These are phyloP conservation scores for Numenius arquata DNA, from an alignment of 2,113 vertebrate genomes.

Conservation along the genomic window DNA sequence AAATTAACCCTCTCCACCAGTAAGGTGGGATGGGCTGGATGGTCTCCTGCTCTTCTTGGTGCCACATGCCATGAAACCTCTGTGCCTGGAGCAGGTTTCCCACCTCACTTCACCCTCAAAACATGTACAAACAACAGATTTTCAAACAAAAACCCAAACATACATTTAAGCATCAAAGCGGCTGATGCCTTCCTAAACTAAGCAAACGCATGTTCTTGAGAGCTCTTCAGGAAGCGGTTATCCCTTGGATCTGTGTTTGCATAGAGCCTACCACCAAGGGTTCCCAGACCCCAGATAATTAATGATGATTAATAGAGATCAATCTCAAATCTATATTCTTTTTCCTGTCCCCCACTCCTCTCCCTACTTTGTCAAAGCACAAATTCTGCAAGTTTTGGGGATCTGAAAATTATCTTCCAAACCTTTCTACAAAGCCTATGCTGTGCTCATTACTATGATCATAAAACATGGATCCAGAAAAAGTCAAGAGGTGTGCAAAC, in stretches of 20 bases:
- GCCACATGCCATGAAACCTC: accelerated
- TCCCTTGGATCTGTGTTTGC: neutral
- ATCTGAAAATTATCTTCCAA: neutral
- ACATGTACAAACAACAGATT: neutral
- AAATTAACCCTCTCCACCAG: neutral
- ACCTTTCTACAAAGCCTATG: neutral
- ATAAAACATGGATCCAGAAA: neutral
- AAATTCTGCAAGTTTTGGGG: neutral
- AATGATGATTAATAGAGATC: neutral
- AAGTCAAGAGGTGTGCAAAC: neutral
- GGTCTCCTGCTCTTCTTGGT: neutral
- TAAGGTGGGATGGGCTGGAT: accelerated
- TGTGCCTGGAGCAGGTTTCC: neutral
- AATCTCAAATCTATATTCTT: neutral
- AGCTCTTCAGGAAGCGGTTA: neutral
- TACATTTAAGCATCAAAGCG: neutral
- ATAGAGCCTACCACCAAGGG: neutral
- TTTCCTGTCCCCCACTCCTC: accelerated
- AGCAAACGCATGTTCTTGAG: neutral
- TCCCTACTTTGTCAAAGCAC: neutral
- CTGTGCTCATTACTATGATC: neutral
- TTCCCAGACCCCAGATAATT: neutral
- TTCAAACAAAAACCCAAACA: neutral
- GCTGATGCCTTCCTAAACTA: neutral
- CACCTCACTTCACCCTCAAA: accelerated